Evolutionary conservation across 2,888 invertebrate genomes (phyloP).

Genomic region (Scaptomyza flava): DNA sequence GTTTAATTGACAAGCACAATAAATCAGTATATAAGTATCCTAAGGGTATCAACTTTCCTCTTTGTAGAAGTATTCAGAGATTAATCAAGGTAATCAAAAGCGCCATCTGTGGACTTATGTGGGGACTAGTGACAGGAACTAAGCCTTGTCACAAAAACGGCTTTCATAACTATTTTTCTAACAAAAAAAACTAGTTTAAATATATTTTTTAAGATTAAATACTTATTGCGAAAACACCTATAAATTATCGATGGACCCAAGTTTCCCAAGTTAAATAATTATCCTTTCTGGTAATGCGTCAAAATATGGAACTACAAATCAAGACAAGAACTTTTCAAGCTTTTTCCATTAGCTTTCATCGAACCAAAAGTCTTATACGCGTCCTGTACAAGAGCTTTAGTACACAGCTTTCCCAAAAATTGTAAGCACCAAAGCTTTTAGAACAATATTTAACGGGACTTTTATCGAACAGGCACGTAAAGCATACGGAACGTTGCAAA

Average conservation of each 20-base stretch:
- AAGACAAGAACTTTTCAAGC: not conserved
- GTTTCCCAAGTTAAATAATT: no score
- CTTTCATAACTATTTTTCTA: not conserved
- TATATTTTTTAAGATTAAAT: no score
- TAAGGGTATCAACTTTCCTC: not conserved
- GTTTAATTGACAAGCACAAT: constrained; percentile 6
- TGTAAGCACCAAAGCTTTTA: not conserved
- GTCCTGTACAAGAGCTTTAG: not conserved
- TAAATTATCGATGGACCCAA: no score
- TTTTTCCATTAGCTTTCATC: constrained; percentile 1
- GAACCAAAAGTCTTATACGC: not conserved
- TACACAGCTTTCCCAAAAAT: not conserved
- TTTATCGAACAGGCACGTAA: constrained; percentile 1
- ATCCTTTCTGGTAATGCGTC: not conserved
- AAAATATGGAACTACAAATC: not conserved
- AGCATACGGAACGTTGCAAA: not conserved
- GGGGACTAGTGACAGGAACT: not conserved
- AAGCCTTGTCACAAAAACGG: not conserved
- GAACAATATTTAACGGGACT: constrained; percentile 5
- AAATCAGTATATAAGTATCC: constrained; percentile 11
- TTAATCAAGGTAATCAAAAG: not conserved
- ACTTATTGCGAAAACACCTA: no score
- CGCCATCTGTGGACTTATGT: constrained; percentile 27
- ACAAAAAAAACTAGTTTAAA: no score
- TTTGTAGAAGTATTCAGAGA: not conserved